A percentile compares a stretch with the other conserved stretches of the same genome.
phyloP scores from a whole-genome alignment of 2,113 vertebrate genomes.

The Bothrops jararaca region DNA sequence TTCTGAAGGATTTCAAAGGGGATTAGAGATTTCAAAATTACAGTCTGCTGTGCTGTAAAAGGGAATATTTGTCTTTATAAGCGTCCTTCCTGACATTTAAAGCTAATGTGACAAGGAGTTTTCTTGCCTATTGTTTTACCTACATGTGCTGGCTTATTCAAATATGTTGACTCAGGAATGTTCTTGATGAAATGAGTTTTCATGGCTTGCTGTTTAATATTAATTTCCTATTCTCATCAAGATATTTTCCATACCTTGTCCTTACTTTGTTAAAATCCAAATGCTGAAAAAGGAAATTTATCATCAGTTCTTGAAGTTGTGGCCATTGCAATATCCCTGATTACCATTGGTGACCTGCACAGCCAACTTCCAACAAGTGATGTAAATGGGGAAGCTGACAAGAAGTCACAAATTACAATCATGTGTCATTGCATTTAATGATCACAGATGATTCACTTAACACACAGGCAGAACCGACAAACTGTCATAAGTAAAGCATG shows the following conservation, averaged over 20 bases:
- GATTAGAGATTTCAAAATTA: background rate
- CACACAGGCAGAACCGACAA: background rate
- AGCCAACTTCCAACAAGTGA: background rate
- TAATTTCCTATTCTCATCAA: background rate
- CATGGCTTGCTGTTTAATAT: background rate
- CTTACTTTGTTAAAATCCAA: background rate
- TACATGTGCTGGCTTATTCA: background rate
- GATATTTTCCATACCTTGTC: background rate
- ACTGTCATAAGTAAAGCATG: background rate
- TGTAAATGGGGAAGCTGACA: background rate
- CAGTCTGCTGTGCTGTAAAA: background rate
- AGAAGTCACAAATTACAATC: background rate
- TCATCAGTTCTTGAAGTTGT: background rate
- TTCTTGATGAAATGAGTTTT: background rate
- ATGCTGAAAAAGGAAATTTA: background rate
- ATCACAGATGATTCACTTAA: background rate
- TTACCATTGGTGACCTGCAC: background rate
- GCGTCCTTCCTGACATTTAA: background rate
- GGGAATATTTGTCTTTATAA: background rate
- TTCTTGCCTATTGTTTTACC: background rate
- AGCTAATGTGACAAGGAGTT: background rate
- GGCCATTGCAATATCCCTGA: background rate
- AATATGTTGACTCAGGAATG: background rate
- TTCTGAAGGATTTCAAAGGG: background rate
- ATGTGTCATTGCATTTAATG: background rate